Evolutionary conservation across 2,113 vertebrate species (phyloP), one percentile per base, ranked within the genome.

Genomic region (Lepus americanus): DNA sequence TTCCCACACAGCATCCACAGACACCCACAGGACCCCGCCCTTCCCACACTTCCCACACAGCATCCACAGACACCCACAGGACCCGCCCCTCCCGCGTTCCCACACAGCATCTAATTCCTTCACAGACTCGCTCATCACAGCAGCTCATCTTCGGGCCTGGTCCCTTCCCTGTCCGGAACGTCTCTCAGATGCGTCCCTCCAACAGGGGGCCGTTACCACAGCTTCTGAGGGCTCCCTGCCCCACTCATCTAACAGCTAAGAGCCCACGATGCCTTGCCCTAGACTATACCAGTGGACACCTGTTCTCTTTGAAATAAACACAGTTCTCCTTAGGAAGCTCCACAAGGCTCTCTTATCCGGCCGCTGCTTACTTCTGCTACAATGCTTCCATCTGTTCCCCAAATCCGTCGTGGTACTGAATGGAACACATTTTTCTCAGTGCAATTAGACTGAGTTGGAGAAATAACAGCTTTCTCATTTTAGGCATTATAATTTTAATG

Each of bases 401-500:
- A 61, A 95, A 90, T 79, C 19, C 1, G 23, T 72, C 44, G 20
- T 59, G 31, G 69, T 88, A 70, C 61, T 86, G 81, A 77, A 91
- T 44, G 72, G 25, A 93, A 91, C 33, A 55, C n/a, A 88, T 76
- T 81, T 89, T 77, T 59, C 51, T 94, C 73, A 53, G 31, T 5
- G 8, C 39, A 85, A 74, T 95, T 82, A 85, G 25, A 77, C 4
- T 2, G 16, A 39, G 23, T 17, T 86, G 51, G 59, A 82, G 61
- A 97, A 89, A 81, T 77, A 90, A 9, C 29, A 14, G 12, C 13
- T n/a, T 90, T 85, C 88, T 82, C 33, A 13, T 53, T 70, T 63
- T 53, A 78, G 73, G 27, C n/a, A 59, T 73, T 86, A 86, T 86
- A 10, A 94, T 90, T 85, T 87, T 81, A 78, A 92, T 51, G 8